Percentiles rank a stretch among this genome's conserved stretches.
These are phyloP conservation scores for Lepidocyrtoides sp. DNA, from an alignment of 2,888 invertebrate genomes.

Conservation along the genomic window DNA sequence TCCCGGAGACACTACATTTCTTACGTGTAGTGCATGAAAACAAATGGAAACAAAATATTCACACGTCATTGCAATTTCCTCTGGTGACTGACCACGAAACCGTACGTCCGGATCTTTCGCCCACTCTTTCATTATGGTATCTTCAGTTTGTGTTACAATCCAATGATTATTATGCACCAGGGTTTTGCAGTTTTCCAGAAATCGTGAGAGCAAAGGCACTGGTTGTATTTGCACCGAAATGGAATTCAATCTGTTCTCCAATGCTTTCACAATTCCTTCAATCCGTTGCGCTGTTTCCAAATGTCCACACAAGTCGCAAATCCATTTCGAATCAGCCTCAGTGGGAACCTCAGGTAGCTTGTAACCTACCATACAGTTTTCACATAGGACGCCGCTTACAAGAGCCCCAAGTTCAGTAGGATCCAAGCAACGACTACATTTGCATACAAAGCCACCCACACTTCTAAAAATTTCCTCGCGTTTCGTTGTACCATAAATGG, in stretches of 20 bases:
- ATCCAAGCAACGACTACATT: constrained; percentile 85
- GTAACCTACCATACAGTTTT: constrained; percentile 61
- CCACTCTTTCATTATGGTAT: constrained; percentile 69
- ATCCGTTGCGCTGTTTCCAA: constrained; percentile 29
- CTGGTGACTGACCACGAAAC: constrained; percentile 37
- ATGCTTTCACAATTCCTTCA: constrained; percentile 54
- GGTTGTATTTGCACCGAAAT: constrained; percentile 40
- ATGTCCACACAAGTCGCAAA: constrained; percentile 58
- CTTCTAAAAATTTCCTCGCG: constrained; percentile 84
- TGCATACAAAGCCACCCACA: constrained; percentile 85
- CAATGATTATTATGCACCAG: constrained; percentile 70
- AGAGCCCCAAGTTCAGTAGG: constrained; percentile 85
- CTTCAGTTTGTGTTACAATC: constrained; percentile 66
- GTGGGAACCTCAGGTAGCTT: constrained; percentile 34
- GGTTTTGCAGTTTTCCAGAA: constrained; percentile 58
- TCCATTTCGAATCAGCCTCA: constrained; percentile 34
- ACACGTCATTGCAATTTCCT: constrained; percentile 59
- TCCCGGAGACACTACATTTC: constrained; percentile 52
- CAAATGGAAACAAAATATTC: constrained; percentile 63
- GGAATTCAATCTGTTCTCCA: constrained; percentile 50
- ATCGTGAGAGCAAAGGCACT: constrained; percentile 63
- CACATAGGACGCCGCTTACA: constrained; percentile 83
- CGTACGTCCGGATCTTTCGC: constrained; percentile 60
- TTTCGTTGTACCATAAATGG: constrained; percentile 80
- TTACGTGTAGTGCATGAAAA: constrained; percentile 55